Evolutionary conservation across 2,113 vertebrate species (phyloP), one percentile per base, ranked within the genome.

Genomic region (Mustela nigripes): DNA sequence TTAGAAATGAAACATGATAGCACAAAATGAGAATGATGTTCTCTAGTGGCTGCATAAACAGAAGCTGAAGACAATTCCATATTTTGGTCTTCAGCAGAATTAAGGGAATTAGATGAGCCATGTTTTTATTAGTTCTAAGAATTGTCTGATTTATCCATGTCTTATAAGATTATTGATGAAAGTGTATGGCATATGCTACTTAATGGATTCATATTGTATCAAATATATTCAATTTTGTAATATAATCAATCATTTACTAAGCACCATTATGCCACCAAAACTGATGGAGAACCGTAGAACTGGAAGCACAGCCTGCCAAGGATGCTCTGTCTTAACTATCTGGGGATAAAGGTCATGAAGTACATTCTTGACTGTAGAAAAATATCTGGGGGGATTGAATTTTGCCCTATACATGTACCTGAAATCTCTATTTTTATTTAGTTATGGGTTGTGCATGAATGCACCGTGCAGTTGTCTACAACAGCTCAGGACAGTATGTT

Each of bases 401-500:
- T 73, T 78, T 62, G 2, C 36, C 50, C 14, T 65, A 3, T 50
- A 53, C 18, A 16, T 18, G 56, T 63, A 2, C 18, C 21, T 48
- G 36, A 83, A 74, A 36, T 48, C 48, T 92, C 21, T 93, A 11
- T 67, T 95, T 91, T 89, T 85, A 36, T 92, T 73, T 81, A 53
- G 28, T n/a, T 83, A 39, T 36, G 48, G 11, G 39, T 50, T 48
- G 21, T 63, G 15, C 50, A 79, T 1, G 18, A 82, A 89, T 24
- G 48, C 86, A 1, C 1, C 45, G 33, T 2, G 45, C 0, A 0
- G 58, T 50, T 45, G 80, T 39, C 42, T 26, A 69, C 94, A 84
- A 26, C 42, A 95, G 16, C 21, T 92, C 42, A 74, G 85, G 58
- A 79, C 0, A 48, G 24, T 18, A 33, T 53, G 15, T 60, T 76